These are phyloP conservation scores for Nephrotoma flavescens DNA, from an alignment of 2,888 invertebrate genomes.

Conservation along the genomic window DNA sequence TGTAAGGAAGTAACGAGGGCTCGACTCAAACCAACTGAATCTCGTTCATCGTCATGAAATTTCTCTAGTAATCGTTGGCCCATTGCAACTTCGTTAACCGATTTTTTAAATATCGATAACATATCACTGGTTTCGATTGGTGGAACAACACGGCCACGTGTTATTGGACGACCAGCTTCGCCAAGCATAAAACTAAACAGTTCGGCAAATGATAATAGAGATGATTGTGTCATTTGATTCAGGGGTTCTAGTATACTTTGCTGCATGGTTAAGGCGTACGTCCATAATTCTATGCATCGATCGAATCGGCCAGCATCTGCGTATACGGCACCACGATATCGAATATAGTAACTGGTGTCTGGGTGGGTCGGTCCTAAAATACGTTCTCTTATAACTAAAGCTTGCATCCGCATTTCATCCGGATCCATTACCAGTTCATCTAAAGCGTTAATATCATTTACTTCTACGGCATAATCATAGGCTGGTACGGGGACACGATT, in stretches of 20 bases:
- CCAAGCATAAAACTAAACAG: slow-evolving; percentile 89
- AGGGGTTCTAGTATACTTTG: slow-evolving; percentile 83
- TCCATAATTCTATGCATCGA: slow-evolving; percentile 88
- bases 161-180: slow-evolving; percentile 58
- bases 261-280: slow-evolving; percentile 93
- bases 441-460: slow-evolving; percentile 58
- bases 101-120: slow-evolving; percentile 66
- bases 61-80: slow-evolving; percentile 45
- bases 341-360: slow-evolving; percentile 91
- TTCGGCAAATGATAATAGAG: slow-evolving; percentile 87
- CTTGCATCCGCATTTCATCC: slow-evolving; percentile 94
- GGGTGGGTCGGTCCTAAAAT: slow-evolving; percentile 89
- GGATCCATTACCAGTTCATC: slow-evolving; percentile 83
- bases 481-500: slow-evolving; percentile 61
- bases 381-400: slow-evolving; percentile 77
- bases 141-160: slow-evolving; percentile 57
- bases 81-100: slow-evolving; percentile 58
- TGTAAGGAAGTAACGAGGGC: slow-evolving; percentile 77
- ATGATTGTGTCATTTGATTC: slow-evolving; percentile 89
- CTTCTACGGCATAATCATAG: slow-evolving; percentile 78
- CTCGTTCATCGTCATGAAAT: slow-evolving; percentile 48
- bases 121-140: slow-evolving; percentile 71
- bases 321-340: slow-evolving; percentile 83
- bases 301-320: slow-evolving; percentile 89
- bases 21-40: slow-evolving; percentile 59